These are phyloP conservation scores for Megalonaias nervosa DNA, from an alignment of 1,140 invertebrate species.

Conservation along the genomic window DNA sequence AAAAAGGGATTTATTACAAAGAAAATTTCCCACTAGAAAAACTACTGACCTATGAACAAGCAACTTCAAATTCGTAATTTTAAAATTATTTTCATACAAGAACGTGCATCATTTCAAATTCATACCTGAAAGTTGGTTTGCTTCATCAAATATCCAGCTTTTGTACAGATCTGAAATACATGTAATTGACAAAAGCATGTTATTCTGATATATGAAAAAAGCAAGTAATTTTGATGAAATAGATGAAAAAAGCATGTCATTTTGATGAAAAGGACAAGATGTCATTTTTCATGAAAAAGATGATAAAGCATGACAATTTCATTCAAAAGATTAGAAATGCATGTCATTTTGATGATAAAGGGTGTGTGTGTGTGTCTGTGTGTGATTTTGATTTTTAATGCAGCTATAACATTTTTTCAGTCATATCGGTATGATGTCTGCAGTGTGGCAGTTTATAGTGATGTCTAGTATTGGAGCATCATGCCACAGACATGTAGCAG, in stretches of 20 bases:
- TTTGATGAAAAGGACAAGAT: not conserved
- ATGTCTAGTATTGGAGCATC: too few species aligned
- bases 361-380: too few species aligned
- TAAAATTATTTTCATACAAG: not conserved
- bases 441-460: too few species aligned
- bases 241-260: not conserved
- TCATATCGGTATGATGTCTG: too few species aligned
- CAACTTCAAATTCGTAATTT: too few species aligned
- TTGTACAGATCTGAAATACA: slow-evolving; percentile 79
- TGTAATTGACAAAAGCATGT: slow-evolving; percentile 9
- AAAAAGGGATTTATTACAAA: not conserved
- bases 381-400: too few species aligned
- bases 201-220: not conserved
- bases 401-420: too few species aligned
- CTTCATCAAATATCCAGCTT: slow-evolving; percentile 88
- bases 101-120: not conserved
- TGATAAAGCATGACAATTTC: not conserved
- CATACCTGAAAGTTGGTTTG: slow-evolving; percentile 84
- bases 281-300: not conserved
- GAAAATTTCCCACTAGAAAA: not conserved
- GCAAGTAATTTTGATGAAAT: not conserved
- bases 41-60: not conserved
- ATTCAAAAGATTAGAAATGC: not conserved
- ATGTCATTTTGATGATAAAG: not conserved
- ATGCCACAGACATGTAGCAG: too few species aligned